Percentiles rank a stretch among this genome's conserved stretches.
Conservation (phyloP, 2,113 vertebrate genomes). For the Merops nubicus region DNA sequence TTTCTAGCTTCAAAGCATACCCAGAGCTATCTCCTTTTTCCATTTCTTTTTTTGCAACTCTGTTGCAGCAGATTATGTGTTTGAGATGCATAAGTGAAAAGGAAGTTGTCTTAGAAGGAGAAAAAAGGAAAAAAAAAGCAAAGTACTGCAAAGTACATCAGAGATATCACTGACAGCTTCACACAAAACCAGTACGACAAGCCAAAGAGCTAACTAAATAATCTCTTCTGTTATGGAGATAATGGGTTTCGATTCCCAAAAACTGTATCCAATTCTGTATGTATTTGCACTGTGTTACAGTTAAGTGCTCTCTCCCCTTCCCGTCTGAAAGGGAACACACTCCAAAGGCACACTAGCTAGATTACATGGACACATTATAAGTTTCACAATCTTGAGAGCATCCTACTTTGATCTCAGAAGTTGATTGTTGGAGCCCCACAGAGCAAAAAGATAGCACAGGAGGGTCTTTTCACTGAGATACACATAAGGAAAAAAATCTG, state of each 20-base stretch:
- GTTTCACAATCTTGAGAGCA: conserved; percentile 18
- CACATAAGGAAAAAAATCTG: conserved; percentile 50
- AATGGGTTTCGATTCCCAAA: conserved; percentile 46
- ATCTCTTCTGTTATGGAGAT: conserved; percentile 31
- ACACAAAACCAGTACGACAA: neutral
- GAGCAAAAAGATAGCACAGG: conserved; percentile 38
- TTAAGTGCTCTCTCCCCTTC: conserved; percentile 1
- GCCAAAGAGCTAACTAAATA: conserved; percentile 10
- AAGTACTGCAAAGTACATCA: neutral
- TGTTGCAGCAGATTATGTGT: neutral
- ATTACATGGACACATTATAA: conserved; percentile 25
- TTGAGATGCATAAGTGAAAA: neutral
- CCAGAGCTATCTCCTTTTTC: neutral
- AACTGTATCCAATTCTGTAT: conserved; percentile 44
- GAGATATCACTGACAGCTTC: neutral
- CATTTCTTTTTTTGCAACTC: neutral
- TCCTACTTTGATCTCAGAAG: conserved; percentile 72
- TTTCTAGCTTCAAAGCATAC: neutral
- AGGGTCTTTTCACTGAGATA: conserved; percentile 62
- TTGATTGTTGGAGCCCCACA: conserved; percentile 54
- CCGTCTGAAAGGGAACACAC: conserved; percentile 5
- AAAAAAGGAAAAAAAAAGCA: neutral
- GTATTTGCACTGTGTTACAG: conserved; percentile 6
- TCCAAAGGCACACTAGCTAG: conserved; percentile 32
- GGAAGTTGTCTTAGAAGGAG: neutral